phyloP scores from a whole-genome alignment of 1,140 invertebrate species.

The Eupeodes corollae region DNA sequence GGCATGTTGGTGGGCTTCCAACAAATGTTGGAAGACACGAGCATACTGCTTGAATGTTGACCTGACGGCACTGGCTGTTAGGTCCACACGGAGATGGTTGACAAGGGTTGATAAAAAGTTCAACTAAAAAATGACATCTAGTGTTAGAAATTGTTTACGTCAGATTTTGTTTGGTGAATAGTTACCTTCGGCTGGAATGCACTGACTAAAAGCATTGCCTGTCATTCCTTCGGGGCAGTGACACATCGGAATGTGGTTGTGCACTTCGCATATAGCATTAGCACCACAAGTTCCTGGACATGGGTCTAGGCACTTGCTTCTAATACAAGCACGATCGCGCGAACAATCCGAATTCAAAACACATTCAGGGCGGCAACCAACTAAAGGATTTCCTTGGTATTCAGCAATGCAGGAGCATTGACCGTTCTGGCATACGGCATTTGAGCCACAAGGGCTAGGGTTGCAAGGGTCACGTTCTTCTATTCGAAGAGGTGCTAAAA shows the following conservation, averaged over 20 bases:
- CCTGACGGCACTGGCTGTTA: conserved; percentile 48
- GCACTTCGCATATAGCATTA: conserved; percentile 60
- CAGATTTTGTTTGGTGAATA: not conserved
- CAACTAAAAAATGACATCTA: conserved; percentile 13
- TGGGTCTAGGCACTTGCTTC: conserved; percentile 61
- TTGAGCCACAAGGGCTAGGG: conserved; percentile 37
- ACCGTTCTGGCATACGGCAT: conserved; percentile 65
- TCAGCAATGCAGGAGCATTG: conserved; percentile 53
- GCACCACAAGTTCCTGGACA: conserved; percentile 63
- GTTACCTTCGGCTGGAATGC: conserved; percentile 39
- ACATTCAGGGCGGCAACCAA: conserved; percentile 68
- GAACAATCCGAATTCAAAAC: conserved; percentile 72
- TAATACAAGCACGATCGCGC: conserved; percentile 55
- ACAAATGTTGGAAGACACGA: conserved; percentile 50
- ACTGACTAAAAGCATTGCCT: conserved; percentile 61
- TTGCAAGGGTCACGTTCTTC: conserved; percentile 45
- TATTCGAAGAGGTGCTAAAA: conserved; percentile 28
- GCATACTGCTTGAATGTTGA: conserved; percentile 49
- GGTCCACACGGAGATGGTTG: conserved; percentile 63
- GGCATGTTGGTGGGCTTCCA: conserved; percentile 51
- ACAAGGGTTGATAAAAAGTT: conserved; percentile 43
- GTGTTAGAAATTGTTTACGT: conserved; percentile 15
- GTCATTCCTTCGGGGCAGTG: conserved; percentile 54
- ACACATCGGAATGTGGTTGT: conserved; percentile 67
- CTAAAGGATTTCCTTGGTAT: conserved; percentile 54